Percentiles rank a stretch among this genome's conserved stretches.
These are phyloP conservation scores for Argyrosomus regius DNA, from an alignment of 2,797 vertebrate genomes.

Conservation along the genomic window DNA sequence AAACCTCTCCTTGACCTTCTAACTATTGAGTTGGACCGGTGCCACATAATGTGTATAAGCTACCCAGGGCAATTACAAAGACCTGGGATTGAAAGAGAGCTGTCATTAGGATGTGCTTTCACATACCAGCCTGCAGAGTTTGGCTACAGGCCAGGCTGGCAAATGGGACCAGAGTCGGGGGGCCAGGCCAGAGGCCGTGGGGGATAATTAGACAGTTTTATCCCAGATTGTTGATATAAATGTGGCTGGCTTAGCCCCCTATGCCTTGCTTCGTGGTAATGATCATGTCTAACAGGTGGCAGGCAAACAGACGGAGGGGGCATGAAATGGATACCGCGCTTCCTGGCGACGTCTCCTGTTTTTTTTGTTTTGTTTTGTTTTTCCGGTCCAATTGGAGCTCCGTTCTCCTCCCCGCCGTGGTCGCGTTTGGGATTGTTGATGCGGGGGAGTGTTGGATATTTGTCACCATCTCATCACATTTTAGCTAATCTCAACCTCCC, in stretches of 20 bases:
- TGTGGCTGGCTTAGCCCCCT: conserved; percentile 93
- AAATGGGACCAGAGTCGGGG: conserved; percentile 87
- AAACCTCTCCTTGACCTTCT: conserved; percentile 80
- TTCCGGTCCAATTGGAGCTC: conserved; percentile 66
- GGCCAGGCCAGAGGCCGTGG: conserved; percentile 87
- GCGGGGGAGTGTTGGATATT: conserved; percentile 77
- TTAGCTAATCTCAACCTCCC: conserved; percentile 79
- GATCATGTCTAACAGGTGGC: conserved; percentile 97
- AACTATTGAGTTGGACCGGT: conserved; percentile 74
- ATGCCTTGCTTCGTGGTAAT: conserved; percentile 88
- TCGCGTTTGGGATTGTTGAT: conserved; percentile 63
- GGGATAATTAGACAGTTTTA: conserved; percentile 98
- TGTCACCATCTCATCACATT: conserved; percentile 85
- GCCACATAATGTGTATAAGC: conserved; percentile 90
- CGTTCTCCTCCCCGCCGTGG: conserved; percentile 49
- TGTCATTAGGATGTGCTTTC: conserved; percentile 91
- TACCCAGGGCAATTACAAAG: conserved; percentile 89
- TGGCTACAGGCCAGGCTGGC: conserved; percentile 89
- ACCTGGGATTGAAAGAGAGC: conserved; percentile 88
- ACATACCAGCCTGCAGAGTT: conserved; percentile 88
- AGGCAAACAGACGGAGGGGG: conserved; percentile 88
- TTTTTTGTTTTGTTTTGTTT: conserved; percentile 79
- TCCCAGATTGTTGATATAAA: conserved; percentile 97
- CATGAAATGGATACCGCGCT: conserved; percentile 94
- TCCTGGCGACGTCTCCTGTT: conserved; percentile 85